Conservation (phyloP, 2,888 invertebrate genomes). For the Hesperia comma region DNA sequence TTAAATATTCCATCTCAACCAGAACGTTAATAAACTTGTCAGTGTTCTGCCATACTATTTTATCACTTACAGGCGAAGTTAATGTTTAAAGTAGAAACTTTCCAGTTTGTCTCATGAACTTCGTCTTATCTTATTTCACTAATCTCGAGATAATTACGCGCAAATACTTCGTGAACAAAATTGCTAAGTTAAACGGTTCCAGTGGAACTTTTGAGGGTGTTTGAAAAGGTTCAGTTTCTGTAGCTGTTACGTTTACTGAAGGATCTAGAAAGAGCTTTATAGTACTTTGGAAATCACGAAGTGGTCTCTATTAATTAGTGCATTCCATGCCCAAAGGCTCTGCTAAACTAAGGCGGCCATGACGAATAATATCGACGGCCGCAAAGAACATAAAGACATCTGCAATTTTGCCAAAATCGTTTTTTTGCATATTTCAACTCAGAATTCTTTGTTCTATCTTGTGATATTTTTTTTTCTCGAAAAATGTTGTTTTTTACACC, state of each 20-base stretch:
- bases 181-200: slow-evolving; percentile 24
- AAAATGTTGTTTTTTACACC: too few species aligned
- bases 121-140: slow-evolving; percentile 30
- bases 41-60: slow-evolving; percentile 18
- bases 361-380: too few species aligned
- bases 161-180: slow-evolving; percentile 19
- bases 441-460: too few species aligned
- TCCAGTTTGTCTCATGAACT: slow-evolving; percentile 23
- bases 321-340: too few species aligned
- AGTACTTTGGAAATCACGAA: too few species aligned
- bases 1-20: neutral
- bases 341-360: too few species aligned
- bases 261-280: neutral
- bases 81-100: slow-evolving; percentile 14
- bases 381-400: too few species aligned
- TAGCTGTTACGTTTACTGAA: neutral
- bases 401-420: too few species aligned
- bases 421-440: too few species aligned
- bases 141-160: slow-evolving; percentile 30
- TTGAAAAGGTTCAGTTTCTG: neutral
- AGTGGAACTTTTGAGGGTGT: slow-evolving; percentile 9
- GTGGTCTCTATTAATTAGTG: too few species aligned
- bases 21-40: slow-evolving; percentile 17
- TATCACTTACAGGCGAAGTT: slow-evolving; percentile 17
- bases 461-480: too few species aligned